These are phyloP conservation scores for Gari tellinella DNA, from an alignment of 2,888 invertebrate species.

Conservation along the genomic window DNA sequence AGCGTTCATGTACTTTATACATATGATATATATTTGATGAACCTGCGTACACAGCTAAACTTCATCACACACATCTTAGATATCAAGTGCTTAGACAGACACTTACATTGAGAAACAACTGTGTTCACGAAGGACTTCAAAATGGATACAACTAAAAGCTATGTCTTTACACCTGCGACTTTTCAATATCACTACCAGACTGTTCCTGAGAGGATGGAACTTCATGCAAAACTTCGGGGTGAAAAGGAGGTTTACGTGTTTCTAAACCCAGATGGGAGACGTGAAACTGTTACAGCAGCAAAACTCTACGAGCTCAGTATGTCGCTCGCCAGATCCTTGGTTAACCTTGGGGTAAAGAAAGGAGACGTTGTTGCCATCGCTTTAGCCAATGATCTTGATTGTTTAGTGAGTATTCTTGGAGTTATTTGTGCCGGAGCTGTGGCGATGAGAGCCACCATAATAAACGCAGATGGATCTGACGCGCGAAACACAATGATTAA, in stretches of 20 bases:
- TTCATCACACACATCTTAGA: no score
- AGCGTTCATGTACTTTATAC: no score
- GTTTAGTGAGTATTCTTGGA: slow-evolving; percentile 31
- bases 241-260: slow-evolving; percentile 41
- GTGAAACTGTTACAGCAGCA: slow-evolving; percentile 14
- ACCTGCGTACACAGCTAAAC: no score
- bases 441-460: slow-evolving; percentile 9
- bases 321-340: slow-evolving; percentile 10
- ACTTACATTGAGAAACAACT: no score
- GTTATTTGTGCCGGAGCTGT: slow-evolving; percentile 32
- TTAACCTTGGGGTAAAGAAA: slow-evolving; percentile 27
- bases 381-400: slow-evolving; percentile 29
- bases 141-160: slow-evolving; percentile 5
- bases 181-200: slow-evolving; percentile 18
- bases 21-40: no score
- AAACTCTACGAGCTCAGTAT: slow-evolving; percentile 12
- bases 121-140: no score
- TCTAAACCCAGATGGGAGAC: slow-evolving; percentile 25
- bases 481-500: slow-evolving; percentile 1
- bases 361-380: slow-evolving; percentile 42
- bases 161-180: slow-evolving; percentile 23
- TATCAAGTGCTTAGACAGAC: no score
- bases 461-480: slow-evolving; percentile 19
- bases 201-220: slow-evolving; percentile 14
- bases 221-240: slow-evolving; percentile 15